phyloP scores from a whole-genome alignment of 1,140 invertebrate genomes.

The Nixonia krombeini region DNA sequence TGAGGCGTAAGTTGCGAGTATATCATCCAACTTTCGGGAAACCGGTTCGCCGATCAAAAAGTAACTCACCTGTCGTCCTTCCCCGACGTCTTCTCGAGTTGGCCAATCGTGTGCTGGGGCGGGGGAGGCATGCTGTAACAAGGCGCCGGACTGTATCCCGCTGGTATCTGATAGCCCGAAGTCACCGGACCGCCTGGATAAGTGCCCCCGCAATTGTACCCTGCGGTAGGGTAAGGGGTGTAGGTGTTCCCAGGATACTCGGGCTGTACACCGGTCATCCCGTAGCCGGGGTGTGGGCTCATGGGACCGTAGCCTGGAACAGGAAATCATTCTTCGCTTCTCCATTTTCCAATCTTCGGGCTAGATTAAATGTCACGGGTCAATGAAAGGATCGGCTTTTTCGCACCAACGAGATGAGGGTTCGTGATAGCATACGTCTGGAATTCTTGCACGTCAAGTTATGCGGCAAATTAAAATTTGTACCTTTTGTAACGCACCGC shows the following conservation, averaged over 20 bases:
- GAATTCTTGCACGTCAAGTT: too few species aligned
- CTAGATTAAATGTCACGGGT: slow-evolving; percentile 47
- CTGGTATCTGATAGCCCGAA: slow-evolving; percentile 76
- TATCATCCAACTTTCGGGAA: neutral
- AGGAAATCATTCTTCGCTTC: slow-evolving; percentile 45
- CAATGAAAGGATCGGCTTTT: slow-evolving; percentile 43
- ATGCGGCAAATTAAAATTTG: too few species aligned
- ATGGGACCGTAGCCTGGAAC: slow-evolving; percentile 81
- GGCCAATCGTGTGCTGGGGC: slow-evolving; percentile 78
- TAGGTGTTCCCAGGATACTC: slow-evolving; percentile 84
- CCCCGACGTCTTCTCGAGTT: slow-evolving; percentile 79
- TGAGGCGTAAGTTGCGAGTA: neutral
- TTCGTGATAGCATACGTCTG: too few species aligned
- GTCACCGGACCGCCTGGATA: slow-evolving; percentile 77
- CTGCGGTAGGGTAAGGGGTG: slow-evolving; percentile 76
- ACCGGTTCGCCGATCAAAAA: too few species aligned
- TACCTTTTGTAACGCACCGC: too few species aligned
- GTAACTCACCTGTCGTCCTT: slow-evolving; percentile 85
- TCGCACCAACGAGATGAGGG: slow-evolving; percentile 10
- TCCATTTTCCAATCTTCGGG: slow-evolving; percentile 48
- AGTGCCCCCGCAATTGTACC: slow-evolving; percentile 76
- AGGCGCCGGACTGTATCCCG: slow-evolving; percentile 80
- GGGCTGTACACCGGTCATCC: slow-evolving; percentile 80
- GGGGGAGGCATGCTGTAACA: slow-evolving; percentile 90
- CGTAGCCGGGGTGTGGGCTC: slow-evolving; percentile 87